Conservation (phyloP, 2,888 invertebrate species). For the Clepsis dumicolana region DNA sequence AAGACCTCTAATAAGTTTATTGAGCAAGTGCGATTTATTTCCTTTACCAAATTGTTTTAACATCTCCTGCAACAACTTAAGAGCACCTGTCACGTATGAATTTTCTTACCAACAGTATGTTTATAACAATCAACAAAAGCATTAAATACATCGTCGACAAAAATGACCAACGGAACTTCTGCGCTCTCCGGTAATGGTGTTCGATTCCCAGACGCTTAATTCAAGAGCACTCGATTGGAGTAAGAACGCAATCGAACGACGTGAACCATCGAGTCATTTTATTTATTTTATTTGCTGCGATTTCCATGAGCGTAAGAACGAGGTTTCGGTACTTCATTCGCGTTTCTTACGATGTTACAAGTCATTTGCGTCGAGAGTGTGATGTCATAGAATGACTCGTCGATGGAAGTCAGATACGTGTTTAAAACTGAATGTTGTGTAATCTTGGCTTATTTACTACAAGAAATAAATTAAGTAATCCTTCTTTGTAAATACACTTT, state of each 20-base stretch:
- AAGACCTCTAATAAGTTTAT: too few species aligned
- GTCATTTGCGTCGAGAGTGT: constrained; percentile 28
- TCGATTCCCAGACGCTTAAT: constrained; percentile 44
- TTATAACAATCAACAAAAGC: background rate
- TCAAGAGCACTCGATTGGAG: constrained; percentile 61
- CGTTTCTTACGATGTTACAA: constrained; percentile 34
- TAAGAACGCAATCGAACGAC: constrained; percentile 47
- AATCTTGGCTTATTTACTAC: background rate
- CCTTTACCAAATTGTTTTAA: background rate
- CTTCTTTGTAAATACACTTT: background rate
- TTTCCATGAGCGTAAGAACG: constrained; percentile 37
- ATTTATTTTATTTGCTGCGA: constrained; percentile 42
- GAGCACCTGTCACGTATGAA: constrained; percentile 2
- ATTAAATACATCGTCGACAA: constrained; percentile 27
- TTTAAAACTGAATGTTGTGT: background rate
- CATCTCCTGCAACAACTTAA: background rate
- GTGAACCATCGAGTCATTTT: constrained; percentile 37
- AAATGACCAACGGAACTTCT: constrained; percentile 40
- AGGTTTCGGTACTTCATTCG: constrained; percentile 33
- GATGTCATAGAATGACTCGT: constrained; percentile 10
- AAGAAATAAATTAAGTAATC: background rate
- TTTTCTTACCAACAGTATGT: constrained; percentile 2
- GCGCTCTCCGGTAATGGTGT: constrained; percentile 36
- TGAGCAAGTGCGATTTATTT: too few species aligned
- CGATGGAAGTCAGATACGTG: background rate